Evolutionary conservation across 1,140 invertebrate genomes (phyloP).

Genomic region (Agrypnia vestita): DNA sequence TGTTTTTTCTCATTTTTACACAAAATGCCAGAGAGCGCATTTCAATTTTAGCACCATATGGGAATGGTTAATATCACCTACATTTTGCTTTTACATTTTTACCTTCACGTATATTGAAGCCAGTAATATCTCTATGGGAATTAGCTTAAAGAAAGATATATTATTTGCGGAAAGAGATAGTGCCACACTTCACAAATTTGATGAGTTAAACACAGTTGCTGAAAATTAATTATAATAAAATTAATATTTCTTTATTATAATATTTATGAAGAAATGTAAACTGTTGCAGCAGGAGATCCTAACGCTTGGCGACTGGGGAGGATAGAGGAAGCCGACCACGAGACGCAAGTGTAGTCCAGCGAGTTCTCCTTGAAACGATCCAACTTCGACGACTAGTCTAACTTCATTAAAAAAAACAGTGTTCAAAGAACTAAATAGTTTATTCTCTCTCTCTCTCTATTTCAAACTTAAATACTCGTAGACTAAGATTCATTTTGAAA

Average conservation of each 20-base stretch:
- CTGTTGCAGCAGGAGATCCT: slow-evolving; percentile 80
- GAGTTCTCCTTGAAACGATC: background rate
- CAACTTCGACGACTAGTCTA: slow-evolving; percentile 1
- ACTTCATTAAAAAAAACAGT: too few relatives aligned
- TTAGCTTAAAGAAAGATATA: too few relatives aligned
- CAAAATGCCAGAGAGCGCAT: too few relatives aligned
- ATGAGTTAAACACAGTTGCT: background rate
- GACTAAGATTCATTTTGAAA: slow-evolving; percentile 18
- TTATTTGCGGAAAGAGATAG: background rate
- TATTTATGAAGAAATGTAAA: slow-evolving; percentile 56
- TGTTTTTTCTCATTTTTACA: too few relatives aligned
- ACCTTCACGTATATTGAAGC: too few relatives aligned
- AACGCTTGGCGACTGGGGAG: slow-evolving; percentile 86
- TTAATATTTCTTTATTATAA: too few relatives aligned
- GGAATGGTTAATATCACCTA: too few relatives aligned
- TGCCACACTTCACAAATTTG: background rate
- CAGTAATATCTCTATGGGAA: too few relatives aligned
- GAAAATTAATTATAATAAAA: background rate
- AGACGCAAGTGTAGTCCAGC: slow-evolving; percentile 84
- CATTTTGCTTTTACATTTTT: too few relatives aligned
- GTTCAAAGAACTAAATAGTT: slow-evolving; percentile 23
- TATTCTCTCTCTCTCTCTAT: background rate
- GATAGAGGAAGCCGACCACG: slow-evolving; percentile 87
- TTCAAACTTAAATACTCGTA: slow-evolving; percentile 39
- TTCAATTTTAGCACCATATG: too few relatives aligned